These are phyloP conservation scores for Pan troglodytes DNA, from an alignment of 2,113 vertebrate species.

Conservation along the genomic window NHGRI_mPanTro3-v2.1_pri NC_072418.2:53966001-53966500, in stretches of 20 bases:
- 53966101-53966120: constrained; percentile 62
- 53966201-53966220: neutral
- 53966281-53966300: neutral
- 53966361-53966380: neutral
- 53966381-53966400: neutral
- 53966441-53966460: neutral
- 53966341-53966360: neutral
- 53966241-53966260: neutral
- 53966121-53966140: constrained; percentile 52
- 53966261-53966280: neutral
- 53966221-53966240: neutral
- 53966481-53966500: neutral
- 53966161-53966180: neutral
- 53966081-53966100: constrained; percentile 25
- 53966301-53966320: no score
- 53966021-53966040: constrained; percentile 73
- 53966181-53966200: neutral
- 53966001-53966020: constrained; percentile 59
- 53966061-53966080: constrained; percentile 12
- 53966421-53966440: neutral
- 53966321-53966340: neutral
- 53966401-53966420: neutral
- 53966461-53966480: neutral
- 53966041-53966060: neutral
- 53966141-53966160: neutral